These are phyloP conservation scores for Callinectes sapidus DNA, from an alignment of 2,888 invertebrate species.

Conservation along the genomic window DNA sequence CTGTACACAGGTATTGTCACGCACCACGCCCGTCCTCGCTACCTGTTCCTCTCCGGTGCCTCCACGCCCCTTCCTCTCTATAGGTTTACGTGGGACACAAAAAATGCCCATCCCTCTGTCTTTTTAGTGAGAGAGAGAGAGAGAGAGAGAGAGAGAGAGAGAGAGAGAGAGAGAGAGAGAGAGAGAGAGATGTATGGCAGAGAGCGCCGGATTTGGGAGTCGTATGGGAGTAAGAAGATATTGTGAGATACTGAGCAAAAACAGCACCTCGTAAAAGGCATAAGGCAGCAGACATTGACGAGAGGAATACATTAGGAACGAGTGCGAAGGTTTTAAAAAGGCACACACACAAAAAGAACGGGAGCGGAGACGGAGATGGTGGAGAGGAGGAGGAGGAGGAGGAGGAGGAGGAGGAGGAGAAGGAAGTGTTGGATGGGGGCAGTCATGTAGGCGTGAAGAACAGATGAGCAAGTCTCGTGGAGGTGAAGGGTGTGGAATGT, in stretches of 20 bases:
- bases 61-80: not conserved
- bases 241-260: not conserved
- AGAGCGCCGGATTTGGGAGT: not conserved
- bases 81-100: not conserved
- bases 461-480: not conserved
- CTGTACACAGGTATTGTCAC: constrained; percentile 25
- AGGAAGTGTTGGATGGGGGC: no score
- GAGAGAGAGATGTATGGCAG: not conserved
- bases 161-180: not conserved
- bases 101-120: not conserved
- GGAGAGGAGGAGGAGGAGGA: not conserved
- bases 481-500: constrained; percentile 11
- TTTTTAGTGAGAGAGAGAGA: constrained; percentile 21
- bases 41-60: not conserved
- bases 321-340: not conserved
- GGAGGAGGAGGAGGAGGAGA: not conserved
- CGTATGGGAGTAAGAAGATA: constrained; percentile 1
- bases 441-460: not conserved
- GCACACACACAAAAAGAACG: not conserved
- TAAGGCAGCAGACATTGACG: not conserved
- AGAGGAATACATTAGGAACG: constrained; percentile 10
- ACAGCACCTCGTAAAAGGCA: not conserved
- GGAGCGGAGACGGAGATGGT: not conserved
- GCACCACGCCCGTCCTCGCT: not conserved
- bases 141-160: constrained; percentile 25